Conservation (phyloP, 2,888 invertebrate species). For the Flabesymbios commensalis region DNA sequence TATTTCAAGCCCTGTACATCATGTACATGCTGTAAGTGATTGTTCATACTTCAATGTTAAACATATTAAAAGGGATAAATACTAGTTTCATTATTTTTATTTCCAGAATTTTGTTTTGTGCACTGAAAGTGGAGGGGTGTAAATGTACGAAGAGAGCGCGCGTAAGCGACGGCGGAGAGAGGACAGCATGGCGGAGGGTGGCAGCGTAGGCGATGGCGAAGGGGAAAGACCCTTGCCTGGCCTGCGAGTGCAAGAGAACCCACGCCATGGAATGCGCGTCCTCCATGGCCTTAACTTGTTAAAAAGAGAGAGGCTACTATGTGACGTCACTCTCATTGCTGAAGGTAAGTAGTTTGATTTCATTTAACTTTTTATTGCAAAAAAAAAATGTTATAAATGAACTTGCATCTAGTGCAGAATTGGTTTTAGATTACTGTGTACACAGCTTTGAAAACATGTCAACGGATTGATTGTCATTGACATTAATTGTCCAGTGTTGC, state of each 20-base stretch:
- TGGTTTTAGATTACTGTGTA: too few species aligned
- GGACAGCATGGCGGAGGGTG: background rate
- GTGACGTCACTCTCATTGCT: conserved; percentile 60
- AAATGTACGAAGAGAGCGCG: conserved; percentile 11
- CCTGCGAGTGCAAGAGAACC: conserved; percentile 30
- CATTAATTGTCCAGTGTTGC: too few species aligned
- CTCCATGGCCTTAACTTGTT: conserved; percentile 57
- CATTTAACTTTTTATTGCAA: background rate
- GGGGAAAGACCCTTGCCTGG: background rate
- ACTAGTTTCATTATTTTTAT: too few species aligned
- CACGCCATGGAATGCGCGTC: conserved; percentile 58
- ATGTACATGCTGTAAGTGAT: too few species aligned
- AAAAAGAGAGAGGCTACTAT: conserved; percentile 58
- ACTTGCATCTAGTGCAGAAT: too few species aligned
- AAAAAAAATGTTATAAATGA: background rate
- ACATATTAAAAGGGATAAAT: too few species aligned
- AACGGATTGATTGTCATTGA: too few species aligned
- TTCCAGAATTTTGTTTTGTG: too few species aligned
- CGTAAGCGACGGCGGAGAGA: conserved; percentile 5
- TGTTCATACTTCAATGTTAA: too few species aligned
- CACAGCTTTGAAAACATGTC: too few species aligned
- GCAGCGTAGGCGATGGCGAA: background rate
- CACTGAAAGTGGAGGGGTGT: too few species aligned
- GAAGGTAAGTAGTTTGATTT: conserved; percentile 45
- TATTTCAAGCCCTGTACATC: too few species aligned